phyloP scores from a whole-genome alignment of 1,140 invertebrate species.

The Homalodisca vitripennis region DNA sequence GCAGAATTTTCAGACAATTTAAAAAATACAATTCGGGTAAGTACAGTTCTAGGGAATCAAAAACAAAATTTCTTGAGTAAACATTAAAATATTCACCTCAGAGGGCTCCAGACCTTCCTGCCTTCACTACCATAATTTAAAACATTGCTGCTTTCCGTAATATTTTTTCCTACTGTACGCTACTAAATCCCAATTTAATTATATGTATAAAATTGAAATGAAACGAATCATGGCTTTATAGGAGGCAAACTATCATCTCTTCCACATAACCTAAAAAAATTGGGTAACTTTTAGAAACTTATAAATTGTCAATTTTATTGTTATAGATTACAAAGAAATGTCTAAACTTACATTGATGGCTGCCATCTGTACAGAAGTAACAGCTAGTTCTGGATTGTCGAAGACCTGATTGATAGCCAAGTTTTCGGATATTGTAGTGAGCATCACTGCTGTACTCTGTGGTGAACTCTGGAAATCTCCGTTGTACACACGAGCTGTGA shows the following conservation, averaged over 20 bases:
- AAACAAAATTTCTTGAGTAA: too few species aligned
- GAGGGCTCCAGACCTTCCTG: too few species aligned
- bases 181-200: neutral
- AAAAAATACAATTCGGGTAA: too few species aligned
- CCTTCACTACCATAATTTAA: too few species aligned
- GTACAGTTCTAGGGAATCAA: too few species aligned
- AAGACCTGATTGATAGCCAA: constrained; percentile 61
- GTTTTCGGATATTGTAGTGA: constrained; percentile 60
- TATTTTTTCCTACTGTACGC: neutral
- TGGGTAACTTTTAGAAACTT: neutral
- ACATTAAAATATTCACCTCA: too few species aligned
- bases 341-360: constrained; percentile 47
- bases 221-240: neutral
- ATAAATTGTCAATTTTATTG: too few species aligned
- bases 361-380: constrained; percentile 60
- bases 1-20: too few species aligned
- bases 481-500: constrained; percentile 63
- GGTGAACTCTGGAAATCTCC: constrained; percentile 60
- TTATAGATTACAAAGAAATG: too few species aligned
- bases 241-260: neutral
- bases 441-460: constrained; percentile 54
- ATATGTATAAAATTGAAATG: neutral
- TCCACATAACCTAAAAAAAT: neutral
- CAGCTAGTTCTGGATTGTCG: constrained; percentile 56
- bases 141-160: too few species aligned